Percentiles rank a stretch among this genome's conserved stretches.
Evolutionary conservation across 2,113 vertebrate genomes (phyloP).

Genomic region (Ptilonorhynchus violaceus): DNA sequence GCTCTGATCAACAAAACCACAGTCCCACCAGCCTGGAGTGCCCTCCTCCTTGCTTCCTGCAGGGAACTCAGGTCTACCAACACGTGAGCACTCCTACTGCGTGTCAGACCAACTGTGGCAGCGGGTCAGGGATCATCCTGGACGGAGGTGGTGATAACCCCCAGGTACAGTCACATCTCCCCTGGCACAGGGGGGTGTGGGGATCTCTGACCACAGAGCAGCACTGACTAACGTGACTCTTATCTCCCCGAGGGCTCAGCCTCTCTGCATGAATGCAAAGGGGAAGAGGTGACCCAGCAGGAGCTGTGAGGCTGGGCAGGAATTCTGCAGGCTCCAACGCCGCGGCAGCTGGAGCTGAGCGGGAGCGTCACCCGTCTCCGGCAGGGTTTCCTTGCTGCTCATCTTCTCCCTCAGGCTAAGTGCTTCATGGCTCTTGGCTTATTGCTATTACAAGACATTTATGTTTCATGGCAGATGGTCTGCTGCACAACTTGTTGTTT

Average conservation of each 20-base stretch:
- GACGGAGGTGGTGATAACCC: not conserved
- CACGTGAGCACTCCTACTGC: not conserved
- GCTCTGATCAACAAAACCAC: not conserved
- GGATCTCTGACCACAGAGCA: not conserved
- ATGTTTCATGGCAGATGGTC: slow-evolving; percentile 16
- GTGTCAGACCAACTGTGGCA: not conserved
- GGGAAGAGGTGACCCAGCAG: not conserved
- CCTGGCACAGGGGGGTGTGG: not conserved
- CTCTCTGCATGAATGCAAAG: not conserved
- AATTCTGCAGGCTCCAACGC: not conserved
- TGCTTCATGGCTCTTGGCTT: slow-evolving; percentile 26
- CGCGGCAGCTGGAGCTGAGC: not conserved
- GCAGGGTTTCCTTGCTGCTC: slow-evolving; percentile 1
- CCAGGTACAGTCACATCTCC: not conserved
- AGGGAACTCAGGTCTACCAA: not conserved
- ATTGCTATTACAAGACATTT: slow-evolving; percentile 50
- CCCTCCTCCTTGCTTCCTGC: not conserved
- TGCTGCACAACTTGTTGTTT: not conserved
- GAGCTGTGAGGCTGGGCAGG: not conserved
- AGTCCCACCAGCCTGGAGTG: not conserved
- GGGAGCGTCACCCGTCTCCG: not conserved
- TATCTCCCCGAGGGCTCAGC: not conserved
- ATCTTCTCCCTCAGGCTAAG: slow-evolving; percentile 37
- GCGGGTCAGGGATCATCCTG: not conserved
- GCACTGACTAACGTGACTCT: not conserved